A percentile compares a stretch with the other conserved stretches of the same genome.
These are phyloP conservation scores for Aplysina aerophoba DNA, from an alignment of 37 sponge, comb jelly and placozoan genomes.

Conservation along the genomic window DNA sequence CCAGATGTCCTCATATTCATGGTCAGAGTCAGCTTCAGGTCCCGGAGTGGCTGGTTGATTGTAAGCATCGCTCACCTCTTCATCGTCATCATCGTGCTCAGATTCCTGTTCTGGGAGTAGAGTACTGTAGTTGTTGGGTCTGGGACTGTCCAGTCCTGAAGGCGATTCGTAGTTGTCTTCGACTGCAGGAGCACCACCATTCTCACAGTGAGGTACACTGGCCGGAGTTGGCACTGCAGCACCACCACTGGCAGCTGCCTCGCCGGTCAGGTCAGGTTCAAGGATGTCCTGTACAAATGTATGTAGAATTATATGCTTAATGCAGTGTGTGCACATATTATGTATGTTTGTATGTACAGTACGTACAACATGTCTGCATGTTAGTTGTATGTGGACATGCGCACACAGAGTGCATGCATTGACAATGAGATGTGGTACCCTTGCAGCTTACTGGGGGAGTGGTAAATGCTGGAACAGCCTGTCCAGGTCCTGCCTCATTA, in stretches of 20 bases:
- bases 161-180: neutral
- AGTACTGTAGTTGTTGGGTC: neutral
- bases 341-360: constrained; percentile 18
- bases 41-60: neutral
- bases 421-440: too few species aligned
- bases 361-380: too few species aligned
- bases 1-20: constrained; percentile 24
- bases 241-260: too few species aligned
- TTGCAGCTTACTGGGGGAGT: too few species aligned
- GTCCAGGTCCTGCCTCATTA: too few species aligned
- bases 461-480: too few species aligned
- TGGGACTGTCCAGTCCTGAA: neutral
- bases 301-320: neutral
- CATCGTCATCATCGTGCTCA: neutral
- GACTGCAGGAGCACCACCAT: neutral
- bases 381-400: too few species aligned
- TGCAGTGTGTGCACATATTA: neutral
- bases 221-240: too few species aligned
- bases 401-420: too few species aligned
- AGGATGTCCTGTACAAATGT: too few species aligned
- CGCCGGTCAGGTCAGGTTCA: too few species aligned
- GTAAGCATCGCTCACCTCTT: neutral
- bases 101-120: neutral
- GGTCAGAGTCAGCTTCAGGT: neutral
- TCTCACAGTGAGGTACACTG: too few species aligned